phyloP scores from a whole-genome alignment of 2,888 invertebrate genomes.

The Zonitis immaculata region DNA sequence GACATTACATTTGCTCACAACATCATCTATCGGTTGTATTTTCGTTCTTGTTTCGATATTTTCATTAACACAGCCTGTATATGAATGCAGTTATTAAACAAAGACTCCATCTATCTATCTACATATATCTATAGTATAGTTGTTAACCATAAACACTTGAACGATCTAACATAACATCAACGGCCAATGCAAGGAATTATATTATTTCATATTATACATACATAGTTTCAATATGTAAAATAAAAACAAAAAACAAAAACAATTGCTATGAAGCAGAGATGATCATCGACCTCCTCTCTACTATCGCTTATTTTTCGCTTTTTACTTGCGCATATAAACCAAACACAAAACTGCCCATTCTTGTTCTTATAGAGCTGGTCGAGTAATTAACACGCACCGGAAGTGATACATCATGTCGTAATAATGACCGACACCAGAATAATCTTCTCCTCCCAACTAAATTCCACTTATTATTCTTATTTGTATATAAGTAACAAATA shows the following conservation, averaged over 20 bases:
- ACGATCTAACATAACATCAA: constrained; percentile 27
- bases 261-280: constrained; percentile 17
- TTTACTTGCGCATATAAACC: not conserved
- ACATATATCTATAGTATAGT: constrained; percentile 22
- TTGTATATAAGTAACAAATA: constrained; percentile 15
- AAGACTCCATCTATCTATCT: constrained; percentile 1
- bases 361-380: constrained; percentile 41
- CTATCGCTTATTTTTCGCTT: not conserved
- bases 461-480: constrained; percentile 29
- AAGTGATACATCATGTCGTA: constrained; percentile 49
- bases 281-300: constrained; percentile 22
- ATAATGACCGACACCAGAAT: constrained; percentile 49
- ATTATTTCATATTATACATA: not conserved
- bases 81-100: not conserved
- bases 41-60: no score
- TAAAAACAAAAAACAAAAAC: constrained; percentile 22
- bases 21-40: no score
- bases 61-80: no score
- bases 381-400: constrained; percentile 48
- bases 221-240: no score
- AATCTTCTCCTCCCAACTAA: constrained; percentile 14
- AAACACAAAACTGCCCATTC: constrained; percentile 27
- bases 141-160: constrained; percentile 26
- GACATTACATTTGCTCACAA: no score
- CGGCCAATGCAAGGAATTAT: constrained; percentile 17